These are phyloP conservation scores for Drosophila takahashii DNA, from an alignment of 1,140 invertebrate genomes.

Conservation along the genomic window DNA sequence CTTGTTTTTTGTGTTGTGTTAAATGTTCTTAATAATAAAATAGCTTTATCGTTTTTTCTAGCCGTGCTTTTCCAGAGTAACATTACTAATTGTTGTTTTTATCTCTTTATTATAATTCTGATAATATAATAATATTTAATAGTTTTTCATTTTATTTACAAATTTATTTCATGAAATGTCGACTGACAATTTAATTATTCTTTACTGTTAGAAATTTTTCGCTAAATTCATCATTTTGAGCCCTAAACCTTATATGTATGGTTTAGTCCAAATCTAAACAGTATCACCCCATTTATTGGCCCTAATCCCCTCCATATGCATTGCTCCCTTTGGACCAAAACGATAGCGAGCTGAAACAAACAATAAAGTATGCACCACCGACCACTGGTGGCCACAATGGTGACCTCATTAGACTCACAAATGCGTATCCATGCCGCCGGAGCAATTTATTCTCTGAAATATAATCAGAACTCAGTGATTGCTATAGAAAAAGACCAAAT, in stretches of 20 bases:
- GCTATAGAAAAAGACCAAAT: conserved; percentile 14
- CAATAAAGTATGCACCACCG: conserved; percentile 33
- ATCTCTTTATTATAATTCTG: not conserved
- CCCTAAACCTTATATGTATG: not conserved
- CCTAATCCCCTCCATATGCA: not conserved
- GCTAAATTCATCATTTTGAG: conserved; percentile 10
- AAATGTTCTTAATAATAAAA: not conserved
- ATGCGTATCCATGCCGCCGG: not conserved
- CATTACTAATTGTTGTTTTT: not conserved
- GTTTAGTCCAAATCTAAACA: not conserved
- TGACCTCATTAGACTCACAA: conserved; percentile 49
- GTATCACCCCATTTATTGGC: not conserved
- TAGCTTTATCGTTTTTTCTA: not conserved
- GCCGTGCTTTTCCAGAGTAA: too few species aligned
- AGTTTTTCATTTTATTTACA: conserved; percentile 2
- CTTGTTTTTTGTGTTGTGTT: not conserved
- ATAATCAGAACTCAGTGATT: conserved; percentile 23
- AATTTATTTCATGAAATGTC: not conserved
- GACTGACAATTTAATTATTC: conserved; percentile 3
- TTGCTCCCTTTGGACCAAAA: conserved; percentile 11
- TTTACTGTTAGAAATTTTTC: not conserved
- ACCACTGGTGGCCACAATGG: conserved; percentile 48
- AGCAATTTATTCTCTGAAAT: conserved; percentile 31
- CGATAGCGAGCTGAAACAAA: conserved; percentile 32
- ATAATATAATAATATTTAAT: not conserved